Conservation (phyloP, 2,888 invertebrate species). For the Pomacea canaliculata region DNA sequence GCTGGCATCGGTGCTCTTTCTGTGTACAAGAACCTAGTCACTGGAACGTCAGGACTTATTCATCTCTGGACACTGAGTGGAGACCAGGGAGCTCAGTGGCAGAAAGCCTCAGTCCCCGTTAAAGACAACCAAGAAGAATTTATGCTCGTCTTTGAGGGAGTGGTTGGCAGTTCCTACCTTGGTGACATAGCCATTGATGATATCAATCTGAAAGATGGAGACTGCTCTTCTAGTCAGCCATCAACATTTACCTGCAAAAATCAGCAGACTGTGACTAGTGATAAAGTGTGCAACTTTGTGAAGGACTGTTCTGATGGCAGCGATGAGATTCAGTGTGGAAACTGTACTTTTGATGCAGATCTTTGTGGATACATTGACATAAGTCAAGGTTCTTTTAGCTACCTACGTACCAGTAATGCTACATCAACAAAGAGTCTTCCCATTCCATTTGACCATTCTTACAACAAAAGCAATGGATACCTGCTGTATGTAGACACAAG, state of each 20-base stretch:
- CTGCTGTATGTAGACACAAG: constrained; percentile 80
- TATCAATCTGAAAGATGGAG: constrained; percentile 42
- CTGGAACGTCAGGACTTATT: constrained; percentile 32
- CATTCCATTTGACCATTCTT: constrained; percentile 54
- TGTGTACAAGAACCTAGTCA: constrained; percentile 50
- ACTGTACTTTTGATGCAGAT: constrained; percentile 53
- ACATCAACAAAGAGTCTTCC: constrained; percentile 50
- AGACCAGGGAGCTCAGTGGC: constrained; percentile 54
- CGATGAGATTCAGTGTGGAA: constrained; percentile 61
- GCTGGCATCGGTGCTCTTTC: constrained; percentile 52
- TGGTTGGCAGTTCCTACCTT: constrained; percentile 43
- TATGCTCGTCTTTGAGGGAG: constrained; percentile 51
- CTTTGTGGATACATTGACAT: constrained; percentile 52
- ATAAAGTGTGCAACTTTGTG: constrained; percentile 59
- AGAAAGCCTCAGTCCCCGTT: constrained; percentile 17
- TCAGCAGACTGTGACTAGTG: constrained; percentile 7
- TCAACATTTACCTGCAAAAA: constrained; percentile 5
- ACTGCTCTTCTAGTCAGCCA: constrained; percentile 36
- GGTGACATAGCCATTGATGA: constrained; percentile 62
- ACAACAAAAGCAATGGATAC: constrained; percentile 65
- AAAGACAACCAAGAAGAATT: constrained; percentile 37
- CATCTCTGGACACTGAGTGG: constrained; percentile 34
- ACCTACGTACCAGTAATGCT: constrained; percentile 47
- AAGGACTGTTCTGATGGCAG: constrained; percentile 51
- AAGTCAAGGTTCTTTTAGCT: constrained; percentile 52